Percentiles rank a stretch among this genome's conserved stretches.
Conservation (phyloP, 1,140 invertebrate genomes). For the Leptinotarsa defecta region DNA sequence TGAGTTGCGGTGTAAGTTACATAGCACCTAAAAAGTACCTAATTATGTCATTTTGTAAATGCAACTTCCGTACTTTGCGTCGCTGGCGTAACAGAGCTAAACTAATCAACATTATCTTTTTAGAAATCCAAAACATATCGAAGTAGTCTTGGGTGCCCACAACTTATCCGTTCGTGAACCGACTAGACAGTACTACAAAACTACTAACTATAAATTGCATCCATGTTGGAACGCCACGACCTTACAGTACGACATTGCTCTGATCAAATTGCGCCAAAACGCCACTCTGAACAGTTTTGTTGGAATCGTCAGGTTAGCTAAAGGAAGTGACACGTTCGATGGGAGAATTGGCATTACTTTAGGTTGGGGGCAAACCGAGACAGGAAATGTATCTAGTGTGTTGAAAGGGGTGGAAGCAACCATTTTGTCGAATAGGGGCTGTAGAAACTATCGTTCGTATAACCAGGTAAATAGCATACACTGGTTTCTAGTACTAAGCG, state of each 20-base stretch:
- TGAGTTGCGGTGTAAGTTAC: too few relatives aligned
- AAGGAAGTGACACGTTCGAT: constrained; percentile 25
- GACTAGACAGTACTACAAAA: constrained; percentile 12
- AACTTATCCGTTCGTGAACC: constrained; percentile 24
- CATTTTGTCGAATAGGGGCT: neutral
- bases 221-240: constrained; percentile 20
- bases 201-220: constrained; percentile 19
- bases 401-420: constrained; percentile 1
- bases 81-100: too few relatives aligned
- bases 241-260: constrained; percentile 29
- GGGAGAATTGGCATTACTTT: constrained; percentile 20
- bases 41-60: too few relatives aligned
- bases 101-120: neutral
- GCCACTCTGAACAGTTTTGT: constrained; percentile 30
- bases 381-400: constrained; percentile 17
- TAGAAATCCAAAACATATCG: constrained; percentile 19
- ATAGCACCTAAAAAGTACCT: too few relatives aligned
- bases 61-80: too few relatives aligned
- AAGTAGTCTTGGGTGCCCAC: constrained; percentile 35
- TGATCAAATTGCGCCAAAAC: constrained; percentile 24
- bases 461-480: too few relatives aligned
- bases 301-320: constrained; percentile 14
- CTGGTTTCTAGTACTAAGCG: too few relatives aligned
- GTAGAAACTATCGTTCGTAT: neutral
- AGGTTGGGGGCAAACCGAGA: constrained; percentile 35